Percentiles rank a stretch among this genome's conserved stretches.
Evolutionary conservation across 2,888 invertebrate species (phyloP).

Genomic region (Euplagia quadripunctaria): DNA sequence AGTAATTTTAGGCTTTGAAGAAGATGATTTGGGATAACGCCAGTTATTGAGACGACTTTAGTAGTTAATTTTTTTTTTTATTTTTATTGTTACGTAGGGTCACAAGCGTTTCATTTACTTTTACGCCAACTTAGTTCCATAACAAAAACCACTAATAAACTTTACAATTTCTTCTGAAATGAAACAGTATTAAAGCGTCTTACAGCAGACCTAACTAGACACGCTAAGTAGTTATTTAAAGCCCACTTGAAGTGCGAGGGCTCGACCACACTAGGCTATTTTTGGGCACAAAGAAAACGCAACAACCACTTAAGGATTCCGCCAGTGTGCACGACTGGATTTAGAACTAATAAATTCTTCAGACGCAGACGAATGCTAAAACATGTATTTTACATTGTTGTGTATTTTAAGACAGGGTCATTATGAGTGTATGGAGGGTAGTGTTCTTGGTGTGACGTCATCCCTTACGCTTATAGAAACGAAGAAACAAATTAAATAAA

Average conservation of each 20-base stretch:
- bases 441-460: background rate
- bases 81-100: no score
- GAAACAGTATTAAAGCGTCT: background rate
- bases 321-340: conserved; percentile 39
- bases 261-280: conserved; percentile 41
- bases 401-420: conserved; percentile 2
- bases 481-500: background rate
- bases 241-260: conserved; percentile 25
- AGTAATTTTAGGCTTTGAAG: no score
- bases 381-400: conserved; percentile 30
- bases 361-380: conserved; percentile 44
- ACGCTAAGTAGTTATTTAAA: conserved; percentile 39
- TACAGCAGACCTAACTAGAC: background rate
- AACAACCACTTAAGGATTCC: conserved; percentile 47
- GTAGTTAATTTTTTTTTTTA: no score
- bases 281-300: conserved; percentile 50
- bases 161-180: no score
- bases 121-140: no score
- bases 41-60: no score
- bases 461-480: background rate
- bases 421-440: background rate
- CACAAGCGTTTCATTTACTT: no score
- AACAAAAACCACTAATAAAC: no score
- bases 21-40: no score
- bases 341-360: conserved; percentile 50